Percentiles rank a stretch among this genome's conserved stretches.
phyloP scores from a whole-genome alignment of 2,797 vertebrate species.

The Hemitrygon akajei region DNA sequence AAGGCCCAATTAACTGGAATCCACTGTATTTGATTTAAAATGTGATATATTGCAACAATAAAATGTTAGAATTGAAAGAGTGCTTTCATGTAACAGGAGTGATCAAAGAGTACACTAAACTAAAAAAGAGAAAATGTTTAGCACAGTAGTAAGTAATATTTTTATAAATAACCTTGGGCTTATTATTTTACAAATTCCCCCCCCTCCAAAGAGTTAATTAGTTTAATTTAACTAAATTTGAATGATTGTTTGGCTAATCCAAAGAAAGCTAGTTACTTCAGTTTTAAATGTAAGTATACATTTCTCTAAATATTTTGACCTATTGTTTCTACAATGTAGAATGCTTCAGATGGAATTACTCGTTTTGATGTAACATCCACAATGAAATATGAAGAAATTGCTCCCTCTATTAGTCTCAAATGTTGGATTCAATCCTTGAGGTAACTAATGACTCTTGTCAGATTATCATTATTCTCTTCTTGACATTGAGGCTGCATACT shows the following conservation, averaged over 20 bases:
- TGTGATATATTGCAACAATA: neutral
- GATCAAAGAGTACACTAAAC: too few species aligned
- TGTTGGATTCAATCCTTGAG: slow-evolving; percentile 94
- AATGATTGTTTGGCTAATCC: neutral
- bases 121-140: too few species aligned
- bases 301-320: neutral
- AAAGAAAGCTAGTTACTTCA: neutral
- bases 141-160: too few species aligned
- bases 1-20: too few species aligned
- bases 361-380: slow-evolving; percentile 84
- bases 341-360: slow-evolving; percentile 88
- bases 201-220: neutral
- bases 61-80: neutral
- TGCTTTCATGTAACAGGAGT: too few species aligned
- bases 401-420: slow-evolving; percentile 87
- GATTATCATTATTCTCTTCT: neutral
- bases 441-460: slow-evolving; percentile 52
- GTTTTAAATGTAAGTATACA: neutral
- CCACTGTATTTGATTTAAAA: neutral
- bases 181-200: too few species aligned
- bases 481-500: neutral
- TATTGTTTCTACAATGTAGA: slow-evolving; percentile 53
- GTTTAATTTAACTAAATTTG: neutral
- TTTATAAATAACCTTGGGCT: too few species aligned
- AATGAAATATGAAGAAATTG: slow-evolving; percentile 86